These are phyloP conservation scores for Tympanoctomys barrerae DNA, from an alignment of 2,797 vertebrate species.

Conservation along the genomic window DNA sequence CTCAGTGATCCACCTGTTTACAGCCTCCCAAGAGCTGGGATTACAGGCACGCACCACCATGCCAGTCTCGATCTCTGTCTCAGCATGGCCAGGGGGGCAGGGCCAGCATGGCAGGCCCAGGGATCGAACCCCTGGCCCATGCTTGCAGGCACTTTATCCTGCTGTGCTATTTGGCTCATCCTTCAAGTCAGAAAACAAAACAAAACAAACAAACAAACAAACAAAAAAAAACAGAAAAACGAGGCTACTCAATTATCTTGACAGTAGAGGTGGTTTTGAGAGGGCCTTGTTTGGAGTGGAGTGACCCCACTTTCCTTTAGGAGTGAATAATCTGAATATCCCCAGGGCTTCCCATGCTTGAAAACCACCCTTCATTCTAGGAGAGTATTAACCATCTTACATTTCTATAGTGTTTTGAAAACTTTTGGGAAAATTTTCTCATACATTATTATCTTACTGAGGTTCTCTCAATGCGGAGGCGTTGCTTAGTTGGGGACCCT, in stretches of 20 bases:
- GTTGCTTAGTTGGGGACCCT: conserved; percentile 14
- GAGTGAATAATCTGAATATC: neutral
- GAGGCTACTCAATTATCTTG: neutral
- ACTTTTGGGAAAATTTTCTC: neutral
- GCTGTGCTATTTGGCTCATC: no score
- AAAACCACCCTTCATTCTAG: neutral
- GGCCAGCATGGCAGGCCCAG: no score
- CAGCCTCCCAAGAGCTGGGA: no score
- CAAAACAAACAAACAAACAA: no score
- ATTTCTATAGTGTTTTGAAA: conserved; percentile 36
- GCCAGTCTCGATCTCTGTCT: no score
- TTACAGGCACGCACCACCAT: no score
- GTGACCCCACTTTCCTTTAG: neutral
- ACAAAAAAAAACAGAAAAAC: no score
- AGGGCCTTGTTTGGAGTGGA: neutral
- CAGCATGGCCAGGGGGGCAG: no score
- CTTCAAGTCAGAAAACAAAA: neutral
- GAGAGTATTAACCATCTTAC: neutral
- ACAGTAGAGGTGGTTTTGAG: neutral
- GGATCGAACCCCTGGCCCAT: no score
- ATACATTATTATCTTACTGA: neutral
- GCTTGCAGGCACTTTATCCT: no score
- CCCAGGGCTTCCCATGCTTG: neutral
- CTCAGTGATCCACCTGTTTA: no score
- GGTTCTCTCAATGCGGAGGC: neutral